A percentile compares a stretch with the other conserved stretches of the same genome.
Evolutionary conservation across 2,797 vertebrate species (phyloP).

Genomic region (Synaphobranchus kaupii): DNA sequence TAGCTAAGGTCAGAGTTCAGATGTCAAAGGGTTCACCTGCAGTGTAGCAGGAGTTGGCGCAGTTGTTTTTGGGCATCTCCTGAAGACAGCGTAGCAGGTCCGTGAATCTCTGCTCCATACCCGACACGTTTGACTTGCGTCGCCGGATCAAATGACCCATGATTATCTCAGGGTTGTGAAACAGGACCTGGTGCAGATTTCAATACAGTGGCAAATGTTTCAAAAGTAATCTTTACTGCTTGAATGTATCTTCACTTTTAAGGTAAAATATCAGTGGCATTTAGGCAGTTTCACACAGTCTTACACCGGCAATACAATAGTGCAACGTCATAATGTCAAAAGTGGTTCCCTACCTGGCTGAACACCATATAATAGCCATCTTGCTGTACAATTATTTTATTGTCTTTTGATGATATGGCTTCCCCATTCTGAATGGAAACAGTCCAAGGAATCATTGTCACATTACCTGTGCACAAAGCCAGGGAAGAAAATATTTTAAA

Average conservation of each 20-base stretch:
- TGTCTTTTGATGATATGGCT: constrained; percentile 63
- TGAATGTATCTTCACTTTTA: not conserved
- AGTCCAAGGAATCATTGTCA: constrained; percentile 67
- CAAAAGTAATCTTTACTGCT: not conserved
- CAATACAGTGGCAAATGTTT: not conserved
- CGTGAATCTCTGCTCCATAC: constrained; percentile 34
- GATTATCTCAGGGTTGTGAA: constrained; percentile 50
- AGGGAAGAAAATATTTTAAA: constrained; percentile 48
- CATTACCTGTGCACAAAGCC: constrained; percentile 59
- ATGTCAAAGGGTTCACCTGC: constrained; percentile 51
- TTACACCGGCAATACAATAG: not conserved
- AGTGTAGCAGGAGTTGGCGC: constrained; percentile 60
- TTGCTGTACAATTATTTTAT: constrained; percentile 71
- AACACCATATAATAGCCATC: constrained; percentile 73
- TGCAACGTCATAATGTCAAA: constrained; percentile 25
- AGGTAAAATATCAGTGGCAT: not conserved
- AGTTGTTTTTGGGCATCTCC: constrained; percentile 47
- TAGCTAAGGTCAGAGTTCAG: not conserved
- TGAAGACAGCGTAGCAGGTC: constrained; percentile 60
- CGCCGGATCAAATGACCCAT: constrained; percentile 61
- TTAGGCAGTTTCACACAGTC: not conserved
- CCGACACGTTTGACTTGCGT: constrained; percentile 44
- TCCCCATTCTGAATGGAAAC: constrained; percentile 62
- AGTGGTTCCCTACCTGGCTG: constrained; percentile 67
- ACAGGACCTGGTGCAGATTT: constrained; percentile 57